A percentile compares a stretch with the other conserved stretches of the same genome.
Evolutionary conservation across 2,113 vertebrate species (phyloP).

Genomic region (Scalopus aquaticus): DNA sequence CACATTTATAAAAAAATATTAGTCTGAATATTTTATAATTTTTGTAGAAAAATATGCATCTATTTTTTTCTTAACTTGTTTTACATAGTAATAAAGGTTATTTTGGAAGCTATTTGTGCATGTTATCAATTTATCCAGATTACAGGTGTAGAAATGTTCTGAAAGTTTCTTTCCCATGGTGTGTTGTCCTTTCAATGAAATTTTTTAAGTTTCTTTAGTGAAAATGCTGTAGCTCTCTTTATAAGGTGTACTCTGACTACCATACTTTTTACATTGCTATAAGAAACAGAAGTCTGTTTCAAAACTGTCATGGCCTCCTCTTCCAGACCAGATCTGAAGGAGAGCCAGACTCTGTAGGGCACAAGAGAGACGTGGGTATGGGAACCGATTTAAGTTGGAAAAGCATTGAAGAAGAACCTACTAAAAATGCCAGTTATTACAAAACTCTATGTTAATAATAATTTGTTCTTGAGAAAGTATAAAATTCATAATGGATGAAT

Average conservation of each 20-base stretch:
- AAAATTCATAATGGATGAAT: not conserved
- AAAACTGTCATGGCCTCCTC: not conserved
- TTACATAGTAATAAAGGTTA: constrained; percentile 81
- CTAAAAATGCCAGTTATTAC: not conserved
- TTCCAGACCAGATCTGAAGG: not conserved
- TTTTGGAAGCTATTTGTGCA: constrained; percentile 71
- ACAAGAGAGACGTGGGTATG: not conserved
- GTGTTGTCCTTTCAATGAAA: not conserved
- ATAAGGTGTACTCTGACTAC: not conserved
- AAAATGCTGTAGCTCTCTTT: constrained; percentile 27
- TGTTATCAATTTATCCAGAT: constrained; percentile 3
- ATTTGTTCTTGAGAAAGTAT: constrained; percentile 11
- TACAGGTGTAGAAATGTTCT: not conserved
- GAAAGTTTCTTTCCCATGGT: constrained; percentile 6
- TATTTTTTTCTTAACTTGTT: constrained; percentile 76
- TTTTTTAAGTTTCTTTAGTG: not conserved
- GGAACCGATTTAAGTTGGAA: not conserved
- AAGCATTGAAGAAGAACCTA: not conserved
- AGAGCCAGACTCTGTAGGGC: not conserved
- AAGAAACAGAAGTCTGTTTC: not conserved
- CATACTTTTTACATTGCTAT: not conserved
- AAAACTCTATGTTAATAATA: not conserved
- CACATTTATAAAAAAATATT: constrained; percentile 61
- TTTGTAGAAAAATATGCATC: constrained; percentile 56
- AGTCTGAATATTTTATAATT: constrained; percentile 70